Conservation (phyloP, 2,888 invertebrate genomes). For the Cephus nigrinus region DNA sequence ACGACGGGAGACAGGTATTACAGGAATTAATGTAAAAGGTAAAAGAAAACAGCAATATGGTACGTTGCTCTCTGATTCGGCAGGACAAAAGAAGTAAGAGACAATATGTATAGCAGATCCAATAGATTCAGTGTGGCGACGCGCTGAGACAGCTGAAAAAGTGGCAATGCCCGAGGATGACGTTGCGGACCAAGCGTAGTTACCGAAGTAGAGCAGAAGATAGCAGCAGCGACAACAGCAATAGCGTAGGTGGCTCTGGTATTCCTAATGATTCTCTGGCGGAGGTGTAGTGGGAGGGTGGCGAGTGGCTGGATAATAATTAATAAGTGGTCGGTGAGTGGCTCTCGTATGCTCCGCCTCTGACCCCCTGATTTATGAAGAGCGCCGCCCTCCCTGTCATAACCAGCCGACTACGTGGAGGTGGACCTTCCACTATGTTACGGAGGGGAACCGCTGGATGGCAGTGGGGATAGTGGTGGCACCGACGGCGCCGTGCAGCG, state of each 20-base stretch:
- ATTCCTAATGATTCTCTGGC: not conserved
- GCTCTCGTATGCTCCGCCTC: conserved; percentile 60
- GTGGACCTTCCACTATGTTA: conserved; percentile 4
- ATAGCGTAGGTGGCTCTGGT: conserved; percentile 29
- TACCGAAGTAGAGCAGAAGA: not conserved
- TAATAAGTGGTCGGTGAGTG: conserved; percentile 65
- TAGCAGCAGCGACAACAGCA: not conserved
- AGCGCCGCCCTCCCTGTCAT: conserved; percentile 65
- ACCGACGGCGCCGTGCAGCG: conserved; percentile 28
- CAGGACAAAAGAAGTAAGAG: not conserved
- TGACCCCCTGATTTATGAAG: conserved; percentile 64
- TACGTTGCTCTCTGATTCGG: not conserved
- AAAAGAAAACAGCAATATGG: not conserved
- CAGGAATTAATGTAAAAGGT: not conserved
- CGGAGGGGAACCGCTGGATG: conserved; percentile 21
- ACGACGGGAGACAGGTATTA: not conserved
- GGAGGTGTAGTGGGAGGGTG: not conserved
- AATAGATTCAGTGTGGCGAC: not conserved
- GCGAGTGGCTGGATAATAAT: conserved; percentile 55
- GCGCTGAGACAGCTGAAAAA: not conserved
- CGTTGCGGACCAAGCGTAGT: not conserved
- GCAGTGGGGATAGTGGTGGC: conserved; percentile 8
- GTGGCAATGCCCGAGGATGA: not conserved
- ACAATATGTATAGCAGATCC: not conserved
- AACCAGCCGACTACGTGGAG: conserved; percentile 51